phyloP scores from a whole-genome alignment of 2,113 vertebrate species.

The Mesitornis unicolor region DNA sequence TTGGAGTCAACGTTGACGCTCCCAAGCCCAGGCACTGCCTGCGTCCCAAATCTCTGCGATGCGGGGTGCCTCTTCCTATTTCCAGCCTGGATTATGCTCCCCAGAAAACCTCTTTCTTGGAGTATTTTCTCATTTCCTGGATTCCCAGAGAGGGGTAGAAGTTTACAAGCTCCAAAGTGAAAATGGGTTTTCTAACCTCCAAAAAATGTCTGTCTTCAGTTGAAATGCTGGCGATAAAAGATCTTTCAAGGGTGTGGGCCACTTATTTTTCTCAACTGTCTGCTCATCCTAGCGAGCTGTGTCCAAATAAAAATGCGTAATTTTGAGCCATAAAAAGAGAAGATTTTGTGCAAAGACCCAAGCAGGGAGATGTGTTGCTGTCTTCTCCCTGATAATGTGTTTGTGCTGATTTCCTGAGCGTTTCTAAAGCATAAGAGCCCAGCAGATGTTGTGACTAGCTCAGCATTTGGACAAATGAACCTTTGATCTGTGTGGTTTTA shows the following conservation, averaged over 20 bases:
- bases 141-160: slow-evolving; percentile 19
- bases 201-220: slow-evolving; percentile 33
- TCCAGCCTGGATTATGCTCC: neutral
- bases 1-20: rapidly evolving
- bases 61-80: neutral
- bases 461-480: neutral
- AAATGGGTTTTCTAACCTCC: slow-evolving; percentile 39
- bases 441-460: neutral
- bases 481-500: neutral
- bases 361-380: neutral
- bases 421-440: neutral
- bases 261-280: neutral
- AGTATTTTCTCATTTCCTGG: neutral
- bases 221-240: neutral
- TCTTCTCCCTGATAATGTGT: neutral
- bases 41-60: neutral
- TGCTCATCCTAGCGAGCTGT: slow-evolving; percentile 4
- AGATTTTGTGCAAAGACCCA: neutral
- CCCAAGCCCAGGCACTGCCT: neutral
- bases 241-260: slow-evolving; percentile 10
- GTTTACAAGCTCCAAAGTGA: slow-evolving; percentile 3
- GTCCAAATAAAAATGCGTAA: neutral
- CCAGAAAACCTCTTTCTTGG: neutral
- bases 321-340: neutral
- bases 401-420: neutral